Evolutionary conservation across 2,113 vertebrate species (phyloP), one percentile per base, ranked within the genome.

Genomic region (Gadus macrocephalus): DNA sequence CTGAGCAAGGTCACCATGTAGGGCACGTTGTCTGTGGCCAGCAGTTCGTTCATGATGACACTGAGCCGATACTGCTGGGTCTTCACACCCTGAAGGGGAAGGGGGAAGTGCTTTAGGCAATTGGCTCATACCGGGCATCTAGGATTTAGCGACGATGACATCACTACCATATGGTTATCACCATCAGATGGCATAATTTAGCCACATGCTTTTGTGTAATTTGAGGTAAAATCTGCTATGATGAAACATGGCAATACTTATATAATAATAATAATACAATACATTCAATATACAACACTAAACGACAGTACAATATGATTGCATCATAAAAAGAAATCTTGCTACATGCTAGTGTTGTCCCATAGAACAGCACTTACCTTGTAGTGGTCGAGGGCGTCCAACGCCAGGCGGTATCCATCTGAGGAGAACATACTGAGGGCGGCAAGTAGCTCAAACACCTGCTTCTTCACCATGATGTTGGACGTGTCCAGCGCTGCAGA

Each of bases 391-490:
- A 99, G 90, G 9, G 97, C 93, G 16, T 98, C 98, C 83, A 99
- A 81, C 1, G 95, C 92, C 83, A 97, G 91, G 19, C 84, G 64
- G 0, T 99, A 93, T 2, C 98, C 98, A 22, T 96, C 94, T 0
- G 88, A 56, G 0, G 96, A 98, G 77, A 97, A 98, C 85, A 99
- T 93, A 81, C 94, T 98, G 72, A 99, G 92, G 42, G 96, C 98
- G 0, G 98, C 96, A 59, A 99, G 89, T 22, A 99, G 92, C 79
- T 99, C 98, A 86, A 97, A 98, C 74, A 98, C 96, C 83, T 99
- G 98, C 87, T 95, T 98, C 91, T 99, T 99, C 78, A 99, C 98
- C 96, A 98, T 98, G 59, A 93, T 92, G 64, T 98, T 99, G 53
- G 96, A 95, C 0, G 98, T 99, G 81, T 99, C 97, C 88, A 99